These are phyloP conservation scores for Rhimphoctona megacephalus DNA, from an alignment of 2,888 invertebrate species.

Conservation along the genomic window DNA sequence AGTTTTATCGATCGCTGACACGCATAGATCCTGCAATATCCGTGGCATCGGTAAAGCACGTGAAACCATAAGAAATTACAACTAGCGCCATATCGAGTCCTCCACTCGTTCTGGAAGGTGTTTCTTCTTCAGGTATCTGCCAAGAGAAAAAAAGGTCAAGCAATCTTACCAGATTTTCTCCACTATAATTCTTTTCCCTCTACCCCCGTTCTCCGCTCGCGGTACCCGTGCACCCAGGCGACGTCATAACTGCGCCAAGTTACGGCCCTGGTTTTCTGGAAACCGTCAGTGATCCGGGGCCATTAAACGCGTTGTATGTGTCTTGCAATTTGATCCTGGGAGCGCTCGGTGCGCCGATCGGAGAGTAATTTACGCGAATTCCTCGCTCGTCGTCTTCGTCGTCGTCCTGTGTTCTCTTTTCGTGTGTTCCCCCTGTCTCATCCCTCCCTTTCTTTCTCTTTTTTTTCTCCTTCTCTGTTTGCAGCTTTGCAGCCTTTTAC, in stretches of 20 bases:
- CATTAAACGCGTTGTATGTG: conserved; percentile 83
- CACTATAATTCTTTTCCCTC: background rate
- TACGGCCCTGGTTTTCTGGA: conserved; percentile 82
- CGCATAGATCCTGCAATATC: conserved; percentile 6
- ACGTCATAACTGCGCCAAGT: conserved; percentile 47
- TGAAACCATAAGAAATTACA: conserved; percentile 13
- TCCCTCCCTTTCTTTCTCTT: background rate
- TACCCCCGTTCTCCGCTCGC: background rate
- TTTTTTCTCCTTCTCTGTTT: background rate
- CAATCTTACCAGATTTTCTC: conserved; percentile 28
- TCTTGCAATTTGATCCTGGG: conserved; percentile 82
- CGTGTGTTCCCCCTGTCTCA: conserved; percentile 10
- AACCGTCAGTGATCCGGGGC: conserved; percentile 81
- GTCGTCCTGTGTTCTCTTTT: conserved; percentile 70
- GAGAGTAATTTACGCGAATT: conserved; percentile 81
- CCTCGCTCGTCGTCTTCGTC: conserved; percentile 71
- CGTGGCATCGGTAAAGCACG: background rate
- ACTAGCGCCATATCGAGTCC: conserved; percentile 6
- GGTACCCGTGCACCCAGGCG: background rate
- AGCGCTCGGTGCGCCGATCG: conserved; percentile 78
- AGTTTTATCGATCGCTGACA: conserved; percentile 34
- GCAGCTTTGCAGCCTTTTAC: conserved; percentile 2
- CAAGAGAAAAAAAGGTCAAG: conserved; percentile 19
- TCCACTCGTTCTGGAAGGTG: background rate
- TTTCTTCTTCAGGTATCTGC: conserved; percentile 1